phyloP scores from a whole-genome alignment of 2,113 vertebrate species.

The Enhydra lutris region DNA sequence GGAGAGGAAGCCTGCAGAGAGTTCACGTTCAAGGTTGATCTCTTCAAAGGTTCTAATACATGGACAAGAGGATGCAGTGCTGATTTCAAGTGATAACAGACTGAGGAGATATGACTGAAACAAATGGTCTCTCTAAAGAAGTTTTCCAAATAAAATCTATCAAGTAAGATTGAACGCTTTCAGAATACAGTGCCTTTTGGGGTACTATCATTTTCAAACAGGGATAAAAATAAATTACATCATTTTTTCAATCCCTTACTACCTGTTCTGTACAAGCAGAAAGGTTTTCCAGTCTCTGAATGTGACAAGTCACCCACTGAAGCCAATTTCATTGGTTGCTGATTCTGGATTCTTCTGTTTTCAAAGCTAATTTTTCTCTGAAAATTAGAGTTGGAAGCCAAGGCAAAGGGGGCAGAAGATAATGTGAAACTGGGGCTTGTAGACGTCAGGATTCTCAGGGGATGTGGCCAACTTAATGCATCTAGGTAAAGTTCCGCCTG shows the following conservation, averaged over 20 bases:
- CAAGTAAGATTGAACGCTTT: background rate
- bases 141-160: background rate
- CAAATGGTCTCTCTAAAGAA: background rate
- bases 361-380: background rate
- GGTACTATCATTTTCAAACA: background rate
- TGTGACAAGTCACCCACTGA: background rate
- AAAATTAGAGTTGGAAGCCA: background rate
- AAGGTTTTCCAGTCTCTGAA: background rate
- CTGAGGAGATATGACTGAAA: background rate
- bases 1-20: background rate
- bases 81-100: background rate
- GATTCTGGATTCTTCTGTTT: background rate
- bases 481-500: background rate
- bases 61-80: background rate
- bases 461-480: background rate
- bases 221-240: background rate
- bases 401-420: background rate
- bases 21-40: background rate
- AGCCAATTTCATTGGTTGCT: background rate
- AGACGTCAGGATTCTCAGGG: background rate
- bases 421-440: background rate
- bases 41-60: background rate
- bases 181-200: background rate
- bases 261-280: background rate
- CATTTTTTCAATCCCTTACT: background rate